Evolutionary conservation across 1,140 invertebrate species (phyloP).

Genomic region (Ctenoplectra terminalis): DNA sequence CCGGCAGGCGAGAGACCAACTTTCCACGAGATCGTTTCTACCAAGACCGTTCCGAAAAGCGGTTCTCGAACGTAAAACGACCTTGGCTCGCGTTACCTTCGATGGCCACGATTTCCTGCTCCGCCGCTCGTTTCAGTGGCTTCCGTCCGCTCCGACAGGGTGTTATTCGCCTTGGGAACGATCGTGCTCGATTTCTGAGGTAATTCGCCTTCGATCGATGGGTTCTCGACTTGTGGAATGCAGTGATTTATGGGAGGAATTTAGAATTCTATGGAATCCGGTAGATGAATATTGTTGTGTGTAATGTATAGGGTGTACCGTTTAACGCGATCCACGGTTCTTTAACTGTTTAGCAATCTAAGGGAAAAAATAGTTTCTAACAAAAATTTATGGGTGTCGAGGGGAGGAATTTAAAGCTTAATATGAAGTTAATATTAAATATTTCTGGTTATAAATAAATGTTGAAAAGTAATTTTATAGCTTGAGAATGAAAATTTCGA

Average conservation of each 20-base stretch:
- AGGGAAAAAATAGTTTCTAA: too few relatives aligned
- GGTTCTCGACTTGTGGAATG: neutral
- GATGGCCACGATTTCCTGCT: conserved; percentile 26
- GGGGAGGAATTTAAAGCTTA: too few relatives aligned
- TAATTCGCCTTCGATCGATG: conserved; percentile 15
- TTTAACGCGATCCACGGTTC: too few relatives aligned
- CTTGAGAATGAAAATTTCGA: too few relatives aligned
- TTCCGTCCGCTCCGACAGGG: conserved; percentile 9
- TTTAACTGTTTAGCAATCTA: too few relatives aligned
- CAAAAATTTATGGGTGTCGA: too few relatives aligned
- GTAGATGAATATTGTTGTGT: too few relatives aligned
- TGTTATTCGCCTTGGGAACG: conserved; percentile 21
- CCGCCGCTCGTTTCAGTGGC: conserved; percentile 3
- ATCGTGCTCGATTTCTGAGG: conserved; percentile 22
- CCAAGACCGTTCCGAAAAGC: conserved; percentile 19
- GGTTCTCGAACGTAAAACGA: conserved; percentile 50
- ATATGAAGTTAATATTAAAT: too few relatives aligned
- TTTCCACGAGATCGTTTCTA: conserved; percentile 24
- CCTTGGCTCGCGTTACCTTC: conserved; percentile 51
- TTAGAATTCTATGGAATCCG: neutral
- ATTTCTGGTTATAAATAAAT: too few relatives aligned
- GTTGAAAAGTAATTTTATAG: too few relatives aligned
- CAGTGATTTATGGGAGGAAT: neutral
- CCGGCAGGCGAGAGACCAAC: neutral
- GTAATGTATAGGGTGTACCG: too few relatives aligned